Base-by-base conservation (phyloP, 1,140 invertebrate genomes). In the Euschistus heros region DNA sequence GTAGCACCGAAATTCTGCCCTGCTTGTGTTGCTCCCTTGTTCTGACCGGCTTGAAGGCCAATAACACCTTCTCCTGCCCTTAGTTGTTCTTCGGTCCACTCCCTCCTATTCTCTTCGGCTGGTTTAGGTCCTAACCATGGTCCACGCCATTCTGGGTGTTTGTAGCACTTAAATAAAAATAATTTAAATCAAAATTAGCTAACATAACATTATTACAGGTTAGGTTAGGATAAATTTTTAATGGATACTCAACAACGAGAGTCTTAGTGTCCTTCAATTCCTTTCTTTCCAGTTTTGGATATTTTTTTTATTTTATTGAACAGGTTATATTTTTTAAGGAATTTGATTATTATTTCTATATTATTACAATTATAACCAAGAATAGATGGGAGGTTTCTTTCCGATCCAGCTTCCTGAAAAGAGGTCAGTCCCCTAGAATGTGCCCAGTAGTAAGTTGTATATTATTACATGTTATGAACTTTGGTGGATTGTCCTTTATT, bases 21-120 rank as follows among this genome's bases (percentile, higher is more conserved):
- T 52, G 89, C 84, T 77, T 95, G 92, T 54, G 89, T 89, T 68
- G 93, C 93, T 46, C 93, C 94, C 75, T 94, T 94, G 82, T 98
- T 98, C 71, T 84, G 86, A n/a, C 95, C 95, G 71, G 92, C 92
- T 79, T 98, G 95, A 15, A 98, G 84, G 71, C 93, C 93, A 72
- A 97, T 92, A 55, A 96, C 80, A 52, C 83, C 84, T 75, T 97
- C 85, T 14, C 94, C 94, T 66, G 93, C 93, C 67, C 87, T 83
- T 64, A 98, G 75, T 74, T 94, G 89, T 71, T 94, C 92, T 20
- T 96, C 91, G 0, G 85, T 89, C 78, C 96, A 98, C 46, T 94
- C 84, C 42, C 94, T 85, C 76, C 89, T 89, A 79, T 92, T 88
- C 73, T 94, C 92, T 37, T 97, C 92, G 57, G 92, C 76, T 65